phyloP scores from a whole-genome alignment of 2,888 invertebrate species.

The Agapostemon virescens region DNA sequence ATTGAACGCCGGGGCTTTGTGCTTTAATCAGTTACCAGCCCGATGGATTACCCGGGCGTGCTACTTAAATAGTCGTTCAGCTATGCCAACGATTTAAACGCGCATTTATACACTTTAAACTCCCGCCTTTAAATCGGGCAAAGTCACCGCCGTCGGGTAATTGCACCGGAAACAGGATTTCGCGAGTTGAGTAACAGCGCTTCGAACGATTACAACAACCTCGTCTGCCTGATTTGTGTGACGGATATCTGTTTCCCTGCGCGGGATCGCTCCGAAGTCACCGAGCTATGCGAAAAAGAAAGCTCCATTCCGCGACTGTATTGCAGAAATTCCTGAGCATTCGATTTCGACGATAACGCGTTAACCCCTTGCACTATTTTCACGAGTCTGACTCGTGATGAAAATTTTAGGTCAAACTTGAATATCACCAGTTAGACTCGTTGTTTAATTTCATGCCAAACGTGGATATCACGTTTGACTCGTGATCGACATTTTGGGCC shows the following conservation, averaged over 20 bases:
- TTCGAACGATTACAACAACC: conserved; percentile 2
- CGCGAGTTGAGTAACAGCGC: conserved; percentile 6
- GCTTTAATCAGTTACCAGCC: conserved; percentile 43
- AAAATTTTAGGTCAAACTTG: too few species aligned
- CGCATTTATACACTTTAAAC: conserved; percentile 52
- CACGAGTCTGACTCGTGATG: too few species aligned
- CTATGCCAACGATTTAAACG: conserved; percentile 38
- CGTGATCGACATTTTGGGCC: too few species aligned
- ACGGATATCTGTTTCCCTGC: not conserved
- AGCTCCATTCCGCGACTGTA: not conserved
- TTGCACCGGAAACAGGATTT: not conserved
- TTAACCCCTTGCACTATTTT: too few species aligned
- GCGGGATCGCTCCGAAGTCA: not conserved
- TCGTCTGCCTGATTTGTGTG: not conserved
- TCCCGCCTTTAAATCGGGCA: not conserved
- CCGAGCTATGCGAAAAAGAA: not conserved
- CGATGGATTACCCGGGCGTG: conserved; percentile 41
- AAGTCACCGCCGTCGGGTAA: not conserved
- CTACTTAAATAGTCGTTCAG: conserved; percentile 45
- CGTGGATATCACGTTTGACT: too few species aligned
- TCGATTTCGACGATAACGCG: not conserved
- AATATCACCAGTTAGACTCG: too few species aligned
- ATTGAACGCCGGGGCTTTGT: conserved; percentile 48
- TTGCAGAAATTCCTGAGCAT: not conserved
- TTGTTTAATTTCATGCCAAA: too few species aligned